Conservation (phyloP, 2,888 invertebrate genomes). For the Dynastes grantii region DNA sequence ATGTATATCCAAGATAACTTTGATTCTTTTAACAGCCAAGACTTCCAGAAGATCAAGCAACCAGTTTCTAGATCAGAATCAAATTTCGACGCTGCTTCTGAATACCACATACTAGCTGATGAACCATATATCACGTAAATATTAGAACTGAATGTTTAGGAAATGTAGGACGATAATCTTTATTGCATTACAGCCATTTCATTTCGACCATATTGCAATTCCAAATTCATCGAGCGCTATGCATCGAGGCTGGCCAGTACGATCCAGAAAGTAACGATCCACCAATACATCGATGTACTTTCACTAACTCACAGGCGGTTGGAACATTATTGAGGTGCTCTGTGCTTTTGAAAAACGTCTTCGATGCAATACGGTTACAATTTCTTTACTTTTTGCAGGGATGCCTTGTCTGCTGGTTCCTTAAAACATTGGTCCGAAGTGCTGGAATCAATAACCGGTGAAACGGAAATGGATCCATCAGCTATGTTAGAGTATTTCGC, state of each 20-base stretch:
- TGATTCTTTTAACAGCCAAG: slow-evolving; percentile 60
- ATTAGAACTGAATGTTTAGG: slow-evolving; percentile 51
- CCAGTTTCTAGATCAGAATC: slow-evolving; percentile 67
- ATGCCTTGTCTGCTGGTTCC: slow-evolving; percentile 70
- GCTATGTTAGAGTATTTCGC: slow-evolving; percentile 75
- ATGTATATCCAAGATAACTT: too few relatives aligned
- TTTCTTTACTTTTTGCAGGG: slow-evolving; percentile 66
- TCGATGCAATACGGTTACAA: neutral
- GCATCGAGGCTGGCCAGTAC: slow-evolving; percentile 77
- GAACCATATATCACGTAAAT: slow-evolving; percentile 68
- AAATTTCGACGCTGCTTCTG: slow-evolving; percentile 70
- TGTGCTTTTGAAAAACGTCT: neutral
- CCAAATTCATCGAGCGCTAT: slow-evolving; percentile 81
- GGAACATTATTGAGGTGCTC: slow-evolving; percentile 76
- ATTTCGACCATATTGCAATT: slow-evolving; percentile 82
- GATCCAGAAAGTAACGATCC: slow-evolving; percentile 72
- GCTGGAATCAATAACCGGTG: slow-evolving; percentile 75
- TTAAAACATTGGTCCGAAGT: slow-evolving; percentile 75
- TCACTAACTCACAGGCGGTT: slow-evolving; percentile 78
- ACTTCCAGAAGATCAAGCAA: slow-evolving; percentile 69
- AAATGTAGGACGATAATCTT: neutral
- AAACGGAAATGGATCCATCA: slow-evolving; percentile 72
- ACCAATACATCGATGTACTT: slow-evolving; percentile 81
- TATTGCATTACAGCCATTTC: slow-evolving; percentile 69
- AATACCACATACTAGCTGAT: slow-evolving; percentile 70